Evolutionary conservation across 64 coral and sea anemone species (phyloP), one percentile per base, ranked within the genome.

Genomic region (Catalaphyllia jardinei): DNA sequence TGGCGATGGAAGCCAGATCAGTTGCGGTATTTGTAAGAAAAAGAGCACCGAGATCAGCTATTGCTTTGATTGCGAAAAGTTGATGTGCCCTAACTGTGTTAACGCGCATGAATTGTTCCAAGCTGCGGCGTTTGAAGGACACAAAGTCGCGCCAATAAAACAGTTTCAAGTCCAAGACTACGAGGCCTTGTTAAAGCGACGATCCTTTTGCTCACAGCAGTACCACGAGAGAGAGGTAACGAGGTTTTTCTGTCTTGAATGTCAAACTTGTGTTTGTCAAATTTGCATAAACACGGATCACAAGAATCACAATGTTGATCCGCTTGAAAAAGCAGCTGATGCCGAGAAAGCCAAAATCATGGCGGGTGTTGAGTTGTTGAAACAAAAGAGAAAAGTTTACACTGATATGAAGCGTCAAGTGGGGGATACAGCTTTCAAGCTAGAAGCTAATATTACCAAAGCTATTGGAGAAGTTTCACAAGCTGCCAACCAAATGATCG

Each of bases 11-110:
- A n/a, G 75, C 7, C 35, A 77, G 19, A 77, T 77, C 38, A n/a
- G 22, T 22, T 77, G 75, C 75, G 75, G 75, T 22, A 77, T 12
- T 38, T 77, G 75, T 46, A 77, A 46, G 46, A 77, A 52, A 77
- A 52, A 52, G 1, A 77, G 75, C 75, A 42, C 75, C 3, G 39
- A 77, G 73, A 75, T 33, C 18, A 77, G 75, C 42, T 77, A n/a
- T 22, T 77, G 75, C 18, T 77, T 77, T 22, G 75, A 77, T 20
- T 77, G 75, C 39, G 75, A 46, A 77, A 77, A 51, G 9, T 50
- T 77, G 17, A 50, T 77, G 46, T 77, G 75, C 75, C 0, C 75
- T 24, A 20, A 77, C 19, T 77, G 75, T 52, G 38, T 50, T 22
- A 77, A 52, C 46, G 42, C 75, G n/a, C 75, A 77, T 18, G 75